These are phyloP conservation scores for Apamea crenata DNA, from an alignment of 2,888 invertebrate species.

Conservation along the genomic window DNA sequence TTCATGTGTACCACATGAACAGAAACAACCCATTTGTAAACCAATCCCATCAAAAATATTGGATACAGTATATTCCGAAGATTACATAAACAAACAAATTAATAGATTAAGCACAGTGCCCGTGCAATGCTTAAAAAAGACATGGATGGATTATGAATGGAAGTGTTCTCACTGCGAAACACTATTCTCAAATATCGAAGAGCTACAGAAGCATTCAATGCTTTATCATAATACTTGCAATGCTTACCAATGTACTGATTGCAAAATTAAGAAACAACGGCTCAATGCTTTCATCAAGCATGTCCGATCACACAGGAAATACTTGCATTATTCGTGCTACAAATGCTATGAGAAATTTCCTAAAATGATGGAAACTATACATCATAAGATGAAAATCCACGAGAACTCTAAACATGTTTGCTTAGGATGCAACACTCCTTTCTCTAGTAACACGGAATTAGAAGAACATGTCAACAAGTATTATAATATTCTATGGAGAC, in stretches of 20 bases:
- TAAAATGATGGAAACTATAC: slow-evolving; percentile 60
- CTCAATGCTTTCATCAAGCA: slow-evolving; percentile 85
- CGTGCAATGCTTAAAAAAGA: slow-evolving; percentile 73
- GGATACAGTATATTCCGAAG: background rate
- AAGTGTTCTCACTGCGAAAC: slow-evolving; percentile 80
- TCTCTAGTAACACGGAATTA: slow-evolving; percentile 70
- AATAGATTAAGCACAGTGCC: slow-evolving; percentile 69
- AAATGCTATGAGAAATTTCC: slow-evolving; percentile 75
- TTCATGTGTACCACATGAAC: background rate
- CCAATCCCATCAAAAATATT: background rate
- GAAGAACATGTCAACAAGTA: slow-evolving; percentile 72
- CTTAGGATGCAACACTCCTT: slow-evolving; percentile 77
- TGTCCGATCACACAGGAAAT: slow-evolving; percentile 90
- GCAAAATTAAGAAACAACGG: slow-evolving; percentile 78
- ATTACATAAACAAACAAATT: slow-evolving; percentile 31
- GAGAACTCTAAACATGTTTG: slow-evolving; percentile 70
- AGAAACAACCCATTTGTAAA: background rate
- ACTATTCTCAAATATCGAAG: slow-evolving; percentile 75
- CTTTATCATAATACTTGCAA: slow-evolving; percentile 90
- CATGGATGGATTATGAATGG: slow-evolving; percentile 82
- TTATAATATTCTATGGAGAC: slow-evolving; percentile 66
- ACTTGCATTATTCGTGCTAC: slow-evolving; percentile 87
- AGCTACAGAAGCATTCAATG: slow-evolving; percentile 90
- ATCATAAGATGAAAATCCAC: too few relatives aligned
- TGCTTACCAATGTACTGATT: slow-evolving; percentile 92